Conservation (phyloP, 2,888 invertebrate species). For the Heliconius sara region DNA sequence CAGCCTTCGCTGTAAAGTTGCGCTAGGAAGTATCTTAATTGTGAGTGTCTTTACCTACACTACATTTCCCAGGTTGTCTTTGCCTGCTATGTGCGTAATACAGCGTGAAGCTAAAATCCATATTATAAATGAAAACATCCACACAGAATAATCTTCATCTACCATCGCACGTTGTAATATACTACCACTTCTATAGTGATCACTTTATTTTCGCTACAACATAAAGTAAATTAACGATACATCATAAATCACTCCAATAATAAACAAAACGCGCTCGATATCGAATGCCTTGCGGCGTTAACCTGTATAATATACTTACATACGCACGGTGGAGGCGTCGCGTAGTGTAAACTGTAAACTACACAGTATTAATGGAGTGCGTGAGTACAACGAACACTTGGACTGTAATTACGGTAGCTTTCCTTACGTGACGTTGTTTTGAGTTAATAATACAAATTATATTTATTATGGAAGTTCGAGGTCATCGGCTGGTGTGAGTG, state of each 20-base stretch:
- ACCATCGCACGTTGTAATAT: not conserved
- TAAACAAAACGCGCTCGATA: slow-evolving; percentile 24
- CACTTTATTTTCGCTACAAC: not conserved
- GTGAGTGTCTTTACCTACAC: too few relatives aligned
- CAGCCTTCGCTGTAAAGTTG: too few relatives aligned
- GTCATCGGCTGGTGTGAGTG: not conserved
- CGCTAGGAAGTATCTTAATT: too few relatives aligned
- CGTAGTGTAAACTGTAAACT: slow-evolving; percentile 25
- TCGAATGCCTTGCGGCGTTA: slow-evolving; percentile 18
- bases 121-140: too few relatives aligned
- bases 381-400: too few relatives aligned
- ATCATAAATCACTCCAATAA: not conserved
- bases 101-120: too few relatives aligned
- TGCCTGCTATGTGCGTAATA: too few relatives aligned
- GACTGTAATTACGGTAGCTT: too few relatives aligned
- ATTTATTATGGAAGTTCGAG: slow-evolving; percentile 12
- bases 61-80: too few relatives aligned
- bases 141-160: too few relatives aligned
- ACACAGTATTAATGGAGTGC: slow-evolving; percentile 30
- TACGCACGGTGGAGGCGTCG: slow-evolving; percentile 4
- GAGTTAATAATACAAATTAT: too few relatives aligned
- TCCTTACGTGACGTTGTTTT: too few relatives aligned
- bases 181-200: not conserved
- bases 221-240: not conserved
- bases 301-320: not conserved